Evolutionary conservation across 2,797 vertebrate genomes (phyloP), one percentile per base, ranked within the genome.

Genomic region (Hoplostethus atlanticus): DNA sequence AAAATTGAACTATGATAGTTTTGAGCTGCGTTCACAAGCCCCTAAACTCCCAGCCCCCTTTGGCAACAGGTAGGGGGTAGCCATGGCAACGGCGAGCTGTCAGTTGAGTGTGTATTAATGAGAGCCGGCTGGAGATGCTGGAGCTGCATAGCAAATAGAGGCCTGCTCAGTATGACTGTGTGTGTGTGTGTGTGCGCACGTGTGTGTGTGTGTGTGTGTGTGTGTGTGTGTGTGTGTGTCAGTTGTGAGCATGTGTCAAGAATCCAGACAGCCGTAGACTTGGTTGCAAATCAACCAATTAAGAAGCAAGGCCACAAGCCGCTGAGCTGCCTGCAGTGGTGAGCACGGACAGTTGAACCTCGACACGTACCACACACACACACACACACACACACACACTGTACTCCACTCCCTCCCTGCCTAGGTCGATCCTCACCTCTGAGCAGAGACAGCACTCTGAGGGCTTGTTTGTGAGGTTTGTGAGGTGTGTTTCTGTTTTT

Each of bases 51-150:
- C 55, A 12, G 61, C 61, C n/a, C 64, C 46, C 48, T 68, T 72
- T 75, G 81, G 86, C 87, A 91, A 90, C 90, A 92, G 89, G 90
- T 90, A 88, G 64, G 61, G 34, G 73, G 87, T 92, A 21, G 61
- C 85, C 87, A 91, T 88, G 84, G 91, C 84, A 90, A 93, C 90
- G 76, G 89, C 0, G 68, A 75, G 73, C 84, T 75, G 81, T 89
- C 89, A 87, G 79, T 79, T 34, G 59, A 66, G 74, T 64, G 73
- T 64, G 85, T 85, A 83, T 82, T 89, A 90, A 89, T 79, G 85
- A 91, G 82, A 72, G 76, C n/a, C 12, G 66, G 64, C 55, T 66
- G 75, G 77, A 78, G 71, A 51, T 67, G 83, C 71, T 46, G 71
- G 34, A 36, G 76, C 66, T 68, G 67, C n/a, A 53, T 25, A 6